A percentile compares a stretch with the other conserved stretches of the same genome.
Conservation (phyloP, 2,888 invertebrate genomes). For the Elmis aenea region DNA sequence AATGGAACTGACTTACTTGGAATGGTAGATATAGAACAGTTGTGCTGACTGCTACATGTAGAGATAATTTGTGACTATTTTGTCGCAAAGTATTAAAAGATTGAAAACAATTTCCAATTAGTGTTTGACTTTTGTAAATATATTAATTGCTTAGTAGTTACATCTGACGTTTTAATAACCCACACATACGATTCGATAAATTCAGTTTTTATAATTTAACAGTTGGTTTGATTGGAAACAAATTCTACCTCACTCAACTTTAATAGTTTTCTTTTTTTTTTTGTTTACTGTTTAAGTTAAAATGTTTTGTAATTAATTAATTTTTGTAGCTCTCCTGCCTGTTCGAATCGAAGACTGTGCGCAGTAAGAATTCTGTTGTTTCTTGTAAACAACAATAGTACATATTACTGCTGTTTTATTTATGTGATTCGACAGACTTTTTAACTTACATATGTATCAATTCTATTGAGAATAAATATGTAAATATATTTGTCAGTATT, state of each 20-base stretch:
- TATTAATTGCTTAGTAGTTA: constrained; percentile 26
- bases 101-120: constrained; percentile 41
- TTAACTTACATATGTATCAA: constrained; percentile 39
- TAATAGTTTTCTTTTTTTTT: constrained; percentile 30
- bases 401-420: constrained; percentile 35
- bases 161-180: constrained; percentile 14
- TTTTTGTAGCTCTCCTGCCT: constrained; percentile 33
- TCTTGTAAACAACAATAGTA: constrained; percentile 21
- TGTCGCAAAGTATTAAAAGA: constrained; percentile 11
- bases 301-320: constrained; percentile 30
- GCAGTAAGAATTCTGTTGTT: constrained; percentile 19
- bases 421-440: constrained; percentile 38
- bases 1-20: constrained; percentile 15
- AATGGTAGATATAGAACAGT: constrained; percentile 38
- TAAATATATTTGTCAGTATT: constrained; percentile 31
- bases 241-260: constrained; percentile 44
- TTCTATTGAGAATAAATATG: constrained; percentile 42
- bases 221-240: constrained; percentile 38
- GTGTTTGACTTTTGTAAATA: constrained; percentile 35
- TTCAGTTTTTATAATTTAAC: constrained; percentile 15
- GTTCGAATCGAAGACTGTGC: constrained; percentile 40
- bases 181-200: constrained; percentile 14
- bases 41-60: constrained; percentile 33
- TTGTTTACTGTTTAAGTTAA: constrained; percentile 25
- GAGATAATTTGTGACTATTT: constrained; percentile 21